phyloP scores from a whole-genome alignment of 2,888 invertebrate species.

The Liodrosophila aerea region DNA sequence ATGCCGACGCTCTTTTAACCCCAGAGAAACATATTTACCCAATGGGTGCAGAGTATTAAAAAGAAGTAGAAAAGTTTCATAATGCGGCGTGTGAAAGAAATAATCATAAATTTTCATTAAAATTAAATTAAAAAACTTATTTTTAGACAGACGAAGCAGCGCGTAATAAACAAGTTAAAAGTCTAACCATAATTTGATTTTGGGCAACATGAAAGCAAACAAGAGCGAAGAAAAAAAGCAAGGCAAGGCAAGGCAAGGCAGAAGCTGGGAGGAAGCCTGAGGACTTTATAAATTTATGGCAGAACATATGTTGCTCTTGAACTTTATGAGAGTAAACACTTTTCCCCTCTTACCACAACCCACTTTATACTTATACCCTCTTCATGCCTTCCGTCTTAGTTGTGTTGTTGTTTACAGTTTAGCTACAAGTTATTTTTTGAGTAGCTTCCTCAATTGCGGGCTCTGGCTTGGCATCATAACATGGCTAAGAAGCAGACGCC shows the following conservation, averaged over 20 bases:
- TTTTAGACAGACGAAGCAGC: constrained; percentile 36
- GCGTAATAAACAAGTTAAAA: constrained; percentile 80
- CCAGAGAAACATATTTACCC: too few species aligned
- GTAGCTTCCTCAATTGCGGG: constrained; percentile 74
- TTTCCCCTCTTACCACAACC: constrained; percentile 6
- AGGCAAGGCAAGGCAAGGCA: not conserved
- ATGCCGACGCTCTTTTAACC: too few species aligned
- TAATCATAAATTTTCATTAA: constrained; percentile 77
- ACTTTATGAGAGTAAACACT: constrained; percentile 53
- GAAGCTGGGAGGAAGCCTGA: constrained; percentile 26
- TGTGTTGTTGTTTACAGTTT: constrained; percentile 64
- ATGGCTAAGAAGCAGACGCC: constrained; percentile 60
- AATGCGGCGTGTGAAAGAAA: constrained; percentile 68
- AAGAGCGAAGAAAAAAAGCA: constrained; percentile 25
- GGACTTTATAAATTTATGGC: constrained; percentile 71
- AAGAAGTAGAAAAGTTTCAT: constrained; percentile 13
- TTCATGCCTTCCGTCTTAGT: not conserved
- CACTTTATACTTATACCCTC: not conserved
- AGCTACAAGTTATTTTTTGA: constrained; percentile 65
- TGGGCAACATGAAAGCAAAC: constrained; percentile 60
- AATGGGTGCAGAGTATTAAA: not conserved
- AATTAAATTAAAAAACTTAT: constrained; percentile 77
- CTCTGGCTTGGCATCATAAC: constrained; percentile 46
- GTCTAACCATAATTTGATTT: constrained; percentile 80
- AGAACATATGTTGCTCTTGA: constrained; percentile 76